Conservation (phyloP, 1,140 invertebrate genomes). For the Temnothorax longispinosus region DNA sequence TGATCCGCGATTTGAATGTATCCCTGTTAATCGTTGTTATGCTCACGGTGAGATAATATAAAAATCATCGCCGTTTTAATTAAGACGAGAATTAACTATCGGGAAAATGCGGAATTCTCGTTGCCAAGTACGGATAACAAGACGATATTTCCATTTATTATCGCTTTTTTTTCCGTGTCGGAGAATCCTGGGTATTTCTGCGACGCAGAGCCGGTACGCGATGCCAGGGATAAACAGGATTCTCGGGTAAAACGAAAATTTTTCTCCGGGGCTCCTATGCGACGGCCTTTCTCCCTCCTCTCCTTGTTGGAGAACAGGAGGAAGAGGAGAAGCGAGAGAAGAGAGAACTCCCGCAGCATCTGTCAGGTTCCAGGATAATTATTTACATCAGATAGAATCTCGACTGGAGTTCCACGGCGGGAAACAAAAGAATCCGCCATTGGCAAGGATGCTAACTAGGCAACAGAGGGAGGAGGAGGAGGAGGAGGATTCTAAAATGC, state of each 20-base stretch:
- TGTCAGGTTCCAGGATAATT: constrained; percentile 83
- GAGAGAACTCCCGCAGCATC: constrained; percentile 72
- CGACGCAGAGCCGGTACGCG: background rate
- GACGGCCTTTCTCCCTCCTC: constrained; percentile 21
- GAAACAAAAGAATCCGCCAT: constrained; percentile 84
- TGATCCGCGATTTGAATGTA: background rate
- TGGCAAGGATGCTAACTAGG: constrained; percentile 63
- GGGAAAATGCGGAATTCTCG: constrained; percentile 15
- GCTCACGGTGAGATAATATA: background rate
- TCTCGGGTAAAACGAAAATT: constrained; percentile 76
- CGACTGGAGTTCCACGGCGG: constrained; percentile 77
- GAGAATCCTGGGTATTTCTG: constrained; percentile 53
- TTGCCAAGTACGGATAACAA: constrained; percentile 5
- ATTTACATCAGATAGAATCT: constrained; percentile 86
- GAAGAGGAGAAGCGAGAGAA: background rate
- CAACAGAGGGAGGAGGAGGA: background rate
- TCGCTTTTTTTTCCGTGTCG: constrained; percentile 15
- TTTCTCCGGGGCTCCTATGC: constrained; percentile 62
- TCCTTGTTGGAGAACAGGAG: constrained; percentile 38
- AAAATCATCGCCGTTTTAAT: constrained; percentile 20
- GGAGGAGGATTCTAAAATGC: constrained; percentile 58
- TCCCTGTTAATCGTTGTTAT: constrained; percentile 12
- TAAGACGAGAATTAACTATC: constrained; percentile 1
- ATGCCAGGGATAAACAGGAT: constrained; percentile 54
- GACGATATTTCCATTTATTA: constrained; percentile 33